Evolutionary conservation across 2,797 vertebrate genomes (phyloP).

Genomic region (Pseudotriccus pelzelni): DNA sequence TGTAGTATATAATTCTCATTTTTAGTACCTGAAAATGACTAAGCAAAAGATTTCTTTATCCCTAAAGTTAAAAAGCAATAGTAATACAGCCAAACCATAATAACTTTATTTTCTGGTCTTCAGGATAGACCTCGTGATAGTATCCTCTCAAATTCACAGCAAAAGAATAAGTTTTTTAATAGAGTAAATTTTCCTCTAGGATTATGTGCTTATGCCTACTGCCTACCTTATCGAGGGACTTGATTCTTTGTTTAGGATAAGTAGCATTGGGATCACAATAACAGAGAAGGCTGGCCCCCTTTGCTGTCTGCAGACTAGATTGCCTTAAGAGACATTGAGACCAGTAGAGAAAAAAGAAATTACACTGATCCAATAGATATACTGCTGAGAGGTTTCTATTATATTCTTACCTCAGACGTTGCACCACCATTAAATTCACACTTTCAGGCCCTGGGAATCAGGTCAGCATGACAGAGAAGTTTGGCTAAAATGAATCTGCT

Average conservation of each 20-base stretch:
- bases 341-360: conserved; percentile 68
- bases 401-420: conserved; percentile 55
- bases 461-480: conserved; percentile 61
- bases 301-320: conserved; percentile 48
- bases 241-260: conserved; percentile 63
- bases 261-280: conserved; percentile 22
- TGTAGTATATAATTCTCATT: background rate
- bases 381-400: conserved; percentile 68
- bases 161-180: conserved; percentile 1
- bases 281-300: conserved; percentile 21
- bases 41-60: background rate
- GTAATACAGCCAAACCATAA: background rate
- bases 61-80: background rate
- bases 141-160: background rate
- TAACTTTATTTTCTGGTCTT: background rate
- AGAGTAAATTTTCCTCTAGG: conserved; percentile 31
- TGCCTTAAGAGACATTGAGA: conserved; percentile 72
- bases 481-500: conserved; percentile 71
- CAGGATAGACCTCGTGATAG: background rate
- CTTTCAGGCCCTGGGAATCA: conserved; percentile 64
- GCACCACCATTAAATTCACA: conserved; percentile 68
- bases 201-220: conserved; percentile 38
- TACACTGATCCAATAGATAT: conserved; percentile 63
- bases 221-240: conserved; percentile 7
- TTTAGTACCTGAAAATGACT: background rate